Percentiles rank a stretch among this genome's conserved stretches.
phyloP scores from a whole-genome alignment of 2,888 invertebrate genomes.

The Drosophila kambysellisi region DNA sequence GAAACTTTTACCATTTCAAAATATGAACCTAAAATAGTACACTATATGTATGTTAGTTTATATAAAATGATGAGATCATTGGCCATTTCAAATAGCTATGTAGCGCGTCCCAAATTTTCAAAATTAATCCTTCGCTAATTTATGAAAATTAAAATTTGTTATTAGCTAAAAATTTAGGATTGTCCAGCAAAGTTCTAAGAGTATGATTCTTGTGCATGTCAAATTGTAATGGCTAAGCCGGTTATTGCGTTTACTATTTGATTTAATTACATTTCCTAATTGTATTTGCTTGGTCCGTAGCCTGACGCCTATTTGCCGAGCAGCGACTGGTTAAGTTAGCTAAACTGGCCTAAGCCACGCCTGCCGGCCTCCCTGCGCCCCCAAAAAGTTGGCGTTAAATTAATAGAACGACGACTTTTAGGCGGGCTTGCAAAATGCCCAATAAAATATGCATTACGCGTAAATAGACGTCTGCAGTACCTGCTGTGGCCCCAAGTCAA shows the following conservation, averaged over 20 bases:
- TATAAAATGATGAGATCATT: conserved; percentile 53
- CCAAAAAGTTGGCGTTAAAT: conserved; percentile 46
- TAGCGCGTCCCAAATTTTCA: conserved; percentile 17
- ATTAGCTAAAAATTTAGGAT: conserved; percentile 8
- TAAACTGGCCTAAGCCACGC: conserved; percentile 7
- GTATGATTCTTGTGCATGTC: conserved; percentile 36
- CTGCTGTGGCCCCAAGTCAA: conserved; percentile 50
- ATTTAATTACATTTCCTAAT: conserved; percentile 59
- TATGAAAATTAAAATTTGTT: conserved; percentile 7
- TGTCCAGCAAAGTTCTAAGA: background rate
- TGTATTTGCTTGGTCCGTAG: conserved; percentile 41
- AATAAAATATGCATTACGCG: conserved; percentile 74
- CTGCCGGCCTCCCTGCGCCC: background rate
- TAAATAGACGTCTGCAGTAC: conserved; percentile 53
- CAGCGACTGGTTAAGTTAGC: conserved; percentile 13
- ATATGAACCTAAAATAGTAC: background rate
- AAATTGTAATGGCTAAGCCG: conserved; percentile 40
- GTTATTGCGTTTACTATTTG: conserved; percentile 43
- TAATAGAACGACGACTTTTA: conserved; percentile 50
- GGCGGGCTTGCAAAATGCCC: conserved; percentile 55
- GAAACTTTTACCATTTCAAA: background rate
- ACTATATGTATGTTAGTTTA: background rate
- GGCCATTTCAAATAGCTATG: conserved; percentile 1
- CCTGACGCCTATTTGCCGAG: conserved; percentile 19
- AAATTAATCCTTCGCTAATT: conserved; percentile 33